These are phyloP conservation scores for Macrocentrus cingulum DNA, from an alignment of 1,140 invertebrate species.

Conservation along the genomic window DNA sequence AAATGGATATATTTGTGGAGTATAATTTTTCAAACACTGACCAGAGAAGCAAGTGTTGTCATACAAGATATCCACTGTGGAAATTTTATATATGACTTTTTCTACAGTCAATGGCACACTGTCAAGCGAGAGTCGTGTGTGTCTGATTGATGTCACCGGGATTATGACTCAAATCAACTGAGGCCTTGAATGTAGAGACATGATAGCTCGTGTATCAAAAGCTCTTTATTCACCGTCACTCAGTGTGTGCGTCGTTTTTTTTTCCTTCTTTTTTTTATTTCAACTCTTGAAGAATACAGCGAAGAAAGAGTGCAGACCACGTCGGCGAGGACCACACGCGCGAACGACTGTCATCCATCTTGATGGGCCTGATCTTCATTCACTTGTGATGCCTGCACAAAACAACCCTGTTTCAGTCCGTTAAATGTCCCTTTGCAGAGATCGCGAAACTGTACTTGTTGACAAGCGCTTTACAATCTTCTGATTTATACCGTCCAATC, in stretches of 20 bases:
- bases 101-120: background rate
- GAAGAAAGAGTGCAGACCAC: constrained; percentile 20
- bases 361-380: constrained; percentile 44
- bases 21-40: background rate
- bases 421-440: constrained; percentile 17
- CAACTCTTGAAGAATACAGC: constrained; percentile 13
- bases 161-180: constrained; percentile 12
- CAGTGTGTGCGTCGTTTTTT: background rate
- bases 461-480: constrained; percentile 16
- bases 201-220: constrained; percentile 27
- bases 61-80: background rate
- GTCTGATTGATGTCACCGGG: constrained; percentile 21
- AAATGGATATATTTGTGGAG: no score
- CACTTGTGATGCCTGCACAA: constrained; percentile 40
- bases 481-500: background rate
- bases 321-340: constrained; percentile 50
- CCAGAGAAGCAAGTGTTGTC: background rate
- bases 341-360: constrained; percentile 47
- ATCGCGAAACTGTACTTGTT: constrained; percentile 5
- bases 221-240: constrained; percentile 21
- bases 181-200: constrained; percentile 14
- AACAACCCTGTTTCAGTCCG: constrained; percentile 26
- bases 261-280: constrained; percentile 11
- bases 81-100: background rate
- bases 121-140: background rate